phyloP scores from a whole-genome alignment of 1,140 invertebrate species.

The Philotrypesis tridentata region DNA sequence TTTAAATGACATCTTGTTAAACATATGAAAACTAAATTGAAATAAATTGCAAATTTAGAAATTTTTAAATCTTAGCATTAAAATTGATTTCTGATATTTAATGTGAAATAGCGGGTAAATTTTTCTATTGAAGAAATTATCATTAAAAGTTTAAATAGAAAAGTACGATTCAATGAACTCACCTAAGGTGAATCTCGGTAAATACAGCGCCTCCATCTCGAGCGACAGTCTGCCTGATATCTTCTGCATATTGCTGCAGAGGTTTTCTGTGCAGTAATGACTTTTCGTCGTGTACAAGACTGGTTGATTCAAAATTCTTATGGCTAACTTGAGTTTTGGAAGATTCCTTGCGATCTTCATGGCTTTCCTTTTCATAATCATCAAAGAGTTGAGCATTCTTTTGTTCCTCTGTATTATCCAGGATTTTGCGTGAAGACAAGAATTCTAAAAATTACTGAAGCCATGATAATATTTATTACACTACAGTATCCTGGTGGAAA shows the following conservation, averaged over 20 bases:
- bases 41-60: too few relatives aligned
- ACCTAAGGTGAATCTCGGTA: slow-evolving; percentile 67
- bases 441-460: slow-evolving; percentile 60
- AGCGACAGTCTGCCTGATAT: slow-evolving; percentile 50
- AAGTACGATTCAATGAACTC: background rate
- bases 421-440: slow-evolving; percentile 66
- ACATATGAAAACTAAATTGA: too few relatives aligned
- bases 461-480: slow-evolving; percentile 21
- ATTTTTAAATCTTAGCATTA: too few relatives aligned
- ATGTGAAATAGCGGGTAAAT: too few relatives aligned
- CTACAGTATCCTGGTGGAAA: too few relatives aligned
- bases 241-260: slow-evolving; percentile 55
- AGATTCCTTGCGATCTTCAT: slow-evolving; percentile 55
- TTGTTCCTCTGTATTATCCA: slow-evolving; percentile 52
- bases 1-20: too few relatives aligned
- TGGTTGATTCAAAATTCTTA: slow-evolving; percentile 66
- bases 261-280: background rate
- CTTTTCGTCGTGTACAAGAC: slow-evolving; percentile 63
- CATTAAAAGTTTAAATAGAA: background rate
- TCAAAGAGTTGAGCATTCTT: slow-evolving; percentile 60
- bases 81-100: too few relatives aligned
- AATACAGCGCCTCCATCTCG: slow-evolving; percentile 60
- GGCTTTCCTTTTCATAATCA: slow-evolving; percentile 54
- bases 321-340: slow-evolving; percentile 54
- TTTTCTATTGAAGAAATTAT: too few relatives aligned